phyloP scores from a whole-genome alignment of 2,113 vertebrate genomes.

The Malurus elegans region DNA sequence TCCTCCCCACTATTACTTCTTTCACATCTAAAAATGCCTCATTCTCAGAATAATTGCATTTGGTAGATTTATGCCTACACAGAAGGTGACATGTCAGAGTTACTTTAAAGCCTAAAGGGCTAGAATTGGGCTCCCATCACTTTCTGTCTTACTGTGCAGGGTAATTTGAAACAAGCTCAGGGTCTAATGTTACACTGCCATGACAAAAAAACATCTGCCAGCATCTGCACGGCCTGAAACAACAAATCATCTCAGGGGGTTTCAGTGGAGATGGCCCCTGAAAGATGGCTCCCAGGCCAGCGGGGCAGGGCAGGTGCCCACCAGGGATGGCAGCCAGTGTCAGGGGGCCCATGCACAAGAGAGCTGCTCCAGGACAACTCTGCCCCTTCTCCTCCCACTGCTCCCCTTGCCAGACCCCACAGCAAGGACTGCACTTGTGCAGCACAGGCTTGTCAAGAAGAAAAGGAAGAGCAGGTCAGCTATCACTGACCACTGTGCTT shows the following conservation, averaged over 20 bases:
- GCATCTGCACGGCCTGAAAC: background rate
- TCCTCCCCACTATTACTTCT: background rate
- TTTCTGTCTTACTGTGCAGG: background rate
- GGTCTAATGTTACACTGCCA: background rate
- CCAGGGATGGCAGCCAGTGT: background rate
- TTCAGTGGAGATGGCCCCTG: background rate
- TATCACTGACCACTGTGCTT: background rate
- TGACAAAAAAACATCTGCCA: background rate
- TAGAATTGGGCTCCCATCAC: background rate
- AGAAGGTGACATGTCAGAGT: background rate
- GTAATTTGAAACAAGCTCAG: background rate
- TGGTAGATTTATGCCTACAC: background rate
- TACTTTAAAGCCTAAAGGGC: background rate
- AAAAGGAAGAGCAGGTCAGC: background rate
- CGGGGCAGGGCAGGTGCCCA: background rate
- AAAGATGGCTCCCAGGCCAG: background rate
- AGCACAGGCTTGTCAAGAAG: background rate
- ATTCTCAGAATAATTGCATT: background rate
- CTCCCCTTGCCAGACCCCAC: background rate
- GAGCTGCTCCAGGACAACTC: background rate
- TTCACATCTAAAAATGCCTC: background rate
- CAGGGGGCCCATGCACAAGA: accelerated
- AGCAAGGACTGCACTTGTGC: background rate
- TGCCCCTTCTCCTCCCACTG: background rate
- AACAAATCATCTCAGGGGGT: background rate